Conservation (phyloP, 1,140 invertebrate genomes). For the Tribolium madens region DNA sequence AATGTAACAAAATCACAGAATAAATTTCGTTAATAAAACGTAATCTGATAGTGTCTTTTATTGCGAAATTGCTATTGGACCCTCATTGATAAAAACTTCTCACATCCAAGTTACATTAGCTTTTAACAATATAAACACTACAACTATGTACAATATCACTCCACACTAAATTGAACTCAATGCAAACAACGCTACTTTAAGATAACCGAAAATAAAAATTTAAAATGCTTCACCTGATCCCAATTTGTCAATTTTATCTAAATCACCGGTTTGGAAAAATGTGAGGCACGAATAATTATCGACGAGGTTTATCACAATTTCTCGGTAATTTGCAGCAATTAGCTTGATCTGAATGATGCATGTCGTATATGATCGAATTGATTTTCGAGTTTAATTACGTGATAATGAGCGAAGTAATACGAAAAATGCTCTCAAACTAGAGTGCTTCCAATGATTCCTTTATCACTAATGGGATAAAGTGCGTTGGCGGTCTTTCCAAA, state of each 20-base stretch:
- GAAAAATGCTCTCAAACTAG: slow-evolving; percentile 16
- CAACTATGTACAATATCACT: not conserved
- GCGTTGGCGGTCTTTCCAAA: not conserved
- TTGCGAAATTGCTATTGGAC: too few relatives aligned
- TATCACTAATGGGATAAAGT: not conserved
- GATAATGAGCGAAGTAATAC: slow-evolving; percentile 1
- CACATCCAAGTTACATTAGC: not conserved
- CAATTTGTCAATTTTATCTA: too few relatives aligned
- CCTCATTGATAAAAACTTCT: not conserved
- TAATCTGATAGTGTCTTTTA: not conserved
- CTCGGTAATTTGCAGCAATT: not conserved
- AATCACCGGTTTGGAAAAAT: too few relatives aligned
- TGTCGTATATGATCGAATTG: not conserved
- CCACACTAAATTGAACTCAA: not conserved
- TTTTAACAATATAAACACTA: not conserved
- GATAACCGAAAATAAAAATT: not conserved
- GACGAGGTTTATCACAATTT: not conserved
- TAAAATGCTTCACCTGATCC: too few relatives aligned
- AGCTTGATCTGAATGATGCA: not conserved
- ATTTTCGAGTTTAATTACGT: not conserved
- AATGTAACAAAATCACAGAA: not conserved
- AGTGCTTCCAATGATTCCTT: not conserved
- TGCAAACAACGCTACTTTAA: not conserved
- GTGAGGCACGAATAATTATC: not conserved
- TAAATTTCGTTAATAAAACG: not conserved